Evolutionary conservation across 2,113 vertebrate genomes (phyloP).

Genomic region (Phainopepla nitens): DNA sequence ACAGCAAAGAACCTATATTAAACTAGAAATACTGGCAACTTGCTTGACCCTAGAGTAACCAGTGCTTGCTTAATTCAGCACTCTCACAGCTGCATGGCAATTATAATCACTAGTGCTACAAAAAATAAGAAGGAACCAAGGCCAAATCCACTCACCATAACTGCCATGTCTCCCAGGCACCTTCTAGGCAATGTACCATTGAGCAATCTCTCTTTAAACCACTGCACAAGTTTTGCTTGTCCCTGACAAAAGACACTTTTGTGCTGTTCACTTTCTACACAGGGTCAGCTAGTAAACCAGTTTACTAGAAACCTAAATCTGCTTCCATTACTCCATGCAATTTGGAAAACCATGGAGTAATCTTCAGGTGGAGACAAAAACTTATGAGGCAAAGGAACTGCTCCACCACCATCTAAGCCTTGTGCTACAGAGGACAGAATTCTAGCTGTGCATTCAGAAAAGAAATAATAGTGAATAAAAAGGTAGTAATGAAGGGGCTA

Average conservation of each 20-base stretch:
- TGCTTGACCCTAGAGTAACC: not conserved
- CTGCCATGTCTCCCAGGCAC: not conserved
- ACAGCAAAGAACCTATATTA: slow-evolving; percentile 43
- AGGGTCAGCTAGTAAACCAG: not conserved
- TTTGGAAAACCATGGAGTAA: not conserved
- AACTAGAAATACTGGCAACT: slow-evolving; percentile 36
- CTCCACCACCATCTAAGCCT: not conserved
- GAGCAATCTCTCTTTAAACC: not conserved
- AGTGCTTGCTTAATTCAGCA: not conserved
- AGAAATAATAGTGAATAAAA: not conserved
- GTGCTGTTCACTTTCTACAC: not conserved
- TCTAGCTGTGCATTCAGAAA: not conserved
- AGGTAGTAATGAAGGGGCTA: not conserved
- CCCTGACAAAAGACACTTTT: not conserved
- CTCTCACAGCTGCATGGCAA: not conserved
- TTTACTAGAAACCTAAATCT: not conserved
- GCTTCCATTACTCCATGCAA: not conserved
- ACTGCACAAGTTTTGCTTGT: not conserved
- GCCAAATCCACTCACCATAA: not conserved
- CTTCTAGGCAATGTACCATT: not conserved
- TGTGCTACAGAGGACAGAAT: not conserved
- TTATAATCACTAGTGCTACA: not conserved
- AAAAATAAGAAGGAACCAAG: not conserved
- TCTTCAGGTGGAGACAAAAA: not conserved
- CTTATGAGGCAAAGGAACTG: not conserved